Evolutionary conservation across 2,113 vertebrate genomes (phyloP).

Genomic region (Otus sunia): DNA sequence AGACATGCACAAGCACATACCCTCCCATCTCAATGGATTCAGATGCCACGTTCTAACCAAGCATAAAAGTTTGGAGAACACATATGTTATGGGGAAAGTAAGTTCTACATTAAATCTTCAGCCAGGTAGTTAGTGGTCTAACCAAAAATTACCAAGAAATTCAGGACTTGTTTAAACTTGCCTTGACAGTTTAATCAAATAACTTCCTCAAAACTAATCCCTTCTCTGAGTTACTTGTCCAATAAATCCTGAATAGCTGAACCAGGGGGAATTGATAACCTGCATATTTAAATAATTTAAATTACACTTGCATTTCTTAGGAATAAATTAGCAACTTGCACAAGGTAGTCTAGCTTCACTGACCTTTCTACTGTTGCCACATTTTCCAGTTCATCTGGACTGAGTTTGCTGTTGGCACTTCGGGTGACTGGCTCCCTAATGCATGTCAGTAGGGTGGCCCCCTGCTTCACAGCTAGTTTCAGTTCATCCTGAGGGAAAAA

Average conservation of each 20-base stretch:
- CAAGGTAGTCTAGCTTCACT: background rate
- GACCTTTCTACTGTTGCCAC: slow-evolving; percentile 90
- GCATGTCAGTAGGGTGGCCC: slow-evolving; percentile 84
- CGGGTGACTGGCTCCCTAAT: slow-evolving; percentile 86
- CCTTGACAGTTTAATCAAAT: background rate
- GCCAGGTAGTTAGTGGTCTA: background rate
- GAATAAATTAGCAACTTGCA: background rate
- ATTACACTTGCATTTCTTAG: background rate
- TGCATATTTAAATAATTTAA: background rate
- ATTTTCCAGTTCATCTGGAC: slow-evolving; percentile 88
- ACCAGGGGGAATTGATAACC: background rate
- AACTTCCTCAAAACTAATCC: background rate
- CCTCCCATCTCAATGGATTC: background rate
- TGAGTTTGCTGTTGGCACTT: slow-evolving; percentile 79
- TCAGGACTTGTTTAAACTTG: background rate
- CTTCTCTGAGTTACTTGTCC: background rate
- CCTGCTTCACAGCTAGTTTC: slow-evolving; percentile 87
- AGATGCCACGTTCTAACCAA: background rate
- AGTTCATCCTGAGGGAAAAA: slow-evolving; percentile 81
- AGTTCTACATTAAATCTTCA: background rate
- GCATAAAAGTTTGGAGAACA: background rate
- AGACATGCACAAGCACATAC: background rate
- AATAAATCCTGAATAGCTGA: background rate
- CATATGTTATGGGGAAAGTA: background rate
- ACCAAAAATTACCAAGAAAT: background rate